Percentiles rank a stretch among this genome's conserved stretches.
These are phyloP conservation scores for Trochalopteron elliotii DNA, from an alignment of 2,113 vertebrate genomes.

Conservation along the genomic window DNA sequence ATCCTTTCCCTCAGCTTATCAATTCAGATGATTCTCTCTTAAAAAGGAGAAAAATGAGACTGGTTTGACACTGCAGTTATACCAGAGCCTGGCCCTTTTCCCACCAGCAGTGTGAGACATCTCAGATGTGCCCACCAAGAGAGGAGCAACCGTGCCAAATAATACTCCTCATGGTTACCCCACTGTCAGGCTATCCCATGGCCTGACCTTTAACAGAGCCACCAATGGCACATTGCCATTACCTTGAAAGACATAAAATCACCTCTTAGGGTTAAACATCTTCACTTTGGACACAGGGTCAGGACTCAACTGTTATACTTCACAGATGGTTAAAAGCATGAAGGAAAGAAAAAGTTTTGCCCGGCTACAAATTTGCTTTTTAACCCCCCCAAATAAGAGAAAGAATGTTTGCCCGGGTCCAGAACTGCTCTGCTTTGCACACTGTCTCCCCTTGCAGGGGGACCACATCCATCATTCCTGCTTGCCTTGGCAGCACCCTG, in stretches of 20 bases:
- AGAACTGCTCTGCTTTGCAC: not conserved
- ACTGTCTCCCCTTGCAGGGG: not conserved
- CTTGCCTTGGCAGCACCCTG: not conserved
- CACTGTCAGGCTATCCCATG: not conserved
- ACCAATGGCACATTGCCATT: not conserved
- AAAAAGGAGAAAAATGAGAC: not conserved
- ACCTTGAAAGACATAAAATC: not conserved
- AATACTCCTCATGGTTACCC: not conserved
- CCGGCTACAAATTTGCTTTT: not conserved
- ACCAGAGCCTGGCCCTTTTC: not conserved
- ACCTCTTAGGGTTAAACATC: not conserved
- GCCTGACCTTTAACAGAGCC: not conserved
- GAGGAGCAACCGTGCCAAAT: not conserved
- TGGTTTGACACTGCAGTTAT: not conserved
- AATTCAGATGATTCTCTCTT: not conserved
- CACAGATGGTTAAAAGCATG: not conserved
- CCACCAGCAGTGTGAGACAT: not conserved
- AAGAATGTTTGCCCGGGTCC: not conserved
- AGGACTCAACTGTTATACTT: not conserved
- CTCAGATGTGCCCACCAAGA: not conserved
- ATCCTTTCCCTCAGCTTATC: not conserved
- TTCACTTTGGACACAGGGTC: not conserved
- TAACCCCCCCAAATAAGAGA: accelerated
- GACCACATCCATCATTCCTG: not conserved
- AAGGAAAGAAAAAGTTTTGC: not conserved